Evolutionary conservation across 2,113 vertebrate genomes (phyloP).

Genomic region (Serranochromis macrocephalus): DNA sequence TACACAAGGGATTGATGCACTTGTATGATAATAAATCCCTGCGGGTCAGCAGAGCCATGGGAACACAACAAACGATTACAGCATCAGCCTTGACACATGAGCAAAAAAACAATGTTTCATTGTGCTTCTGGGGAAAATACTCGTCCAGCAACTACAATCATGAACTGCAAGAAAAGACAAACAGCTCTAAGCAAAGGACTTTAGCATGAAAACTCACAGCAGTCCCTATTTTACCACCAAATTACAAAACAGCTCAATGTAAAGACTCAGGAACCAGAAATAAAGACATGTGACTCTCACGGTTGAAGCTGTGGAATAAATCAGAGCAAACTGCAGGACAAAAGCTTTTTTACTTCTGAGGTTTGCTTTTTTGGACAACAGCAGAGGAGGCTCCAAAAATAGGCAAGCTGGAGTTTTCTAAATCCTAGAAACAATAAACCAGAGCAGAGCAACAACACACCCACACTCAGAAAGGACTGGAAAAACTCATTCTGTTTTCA

Average conservation of each 20-base stretch:
- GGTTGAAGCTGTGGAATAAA: not conserved
- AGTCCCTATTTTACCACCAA: not conserved
- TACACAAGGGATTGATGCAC: not conserved
- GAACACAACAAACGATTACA: not conserved
- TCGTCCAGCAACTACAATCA: not conserved
- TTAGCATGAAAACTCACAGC: not conserved
- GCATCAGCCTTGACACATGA: not conserved
- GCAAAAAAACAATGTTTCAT: not conserved
- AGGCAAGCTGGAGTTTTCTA: not conserved
- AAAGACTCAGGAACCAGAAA: not conserved
- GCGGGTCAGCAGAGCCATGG: not conserved
- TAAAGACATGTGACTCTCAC: not conserved
- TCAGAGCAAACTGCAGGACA: not conserved
- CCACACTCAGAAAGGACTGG: not conserved
- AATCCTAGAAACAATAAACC: slow-evolving; percentile 33
- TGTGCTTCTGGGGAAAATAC: not conserved
- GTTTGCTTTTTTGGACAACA: not conserved
- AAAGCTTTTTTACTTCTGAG: not conserved
- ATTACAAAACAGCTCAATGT: not conserved
- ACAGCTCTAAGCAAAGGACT: not conserved
- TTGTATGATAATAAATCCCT: not conserved
- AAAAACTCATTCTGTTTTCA: not conserved
- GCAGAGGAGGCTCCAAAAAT: slow-evolving; percentile 12
- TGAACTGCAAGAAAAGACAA: not conserved
- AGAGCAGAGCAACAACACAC: slow-evolving; percentile 1